Evolutionary conservation across 2,113 vertebrate genomes (phyloP).

Genomic region (Oxygymnocypris stewartii): DNA sequence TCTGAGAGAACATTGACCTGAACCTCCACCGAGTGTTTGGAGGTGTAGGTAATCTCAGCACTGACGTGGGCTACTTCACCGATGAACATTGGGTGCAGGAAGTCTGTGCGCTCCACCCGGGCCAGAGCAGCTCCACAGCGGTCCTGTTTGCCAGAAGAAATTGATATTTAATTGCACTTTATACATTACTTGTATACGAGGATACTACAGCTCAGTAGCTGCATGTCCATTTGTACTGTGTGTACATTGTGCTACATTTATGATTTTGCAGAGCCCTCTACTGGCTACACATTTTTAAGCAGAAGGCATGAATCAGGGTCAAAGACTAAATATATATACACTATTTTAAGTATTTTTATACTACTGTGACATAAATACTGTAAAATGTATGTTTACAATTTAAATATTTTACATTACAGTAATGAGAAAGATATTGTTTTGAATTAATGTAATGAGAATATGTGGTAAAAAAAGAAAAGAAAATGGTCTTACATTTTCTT

Average conservation of each 20-base stretch:
- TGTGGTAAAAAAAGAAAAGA: neutral
- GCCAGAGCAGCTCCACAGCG: slow-evolving; percentile 85
- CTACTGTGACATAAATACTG: neutral
- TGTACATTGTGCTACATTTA: neutral
- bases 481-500: neutral
- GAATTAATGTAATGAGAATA: neutral
- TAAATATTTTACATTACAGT: neutral
- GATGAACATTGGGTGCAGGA: slow-evolving; percentile 89
- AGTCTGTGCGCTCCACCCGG: slow-evolving; percentile 92
- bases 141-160: slow-evolving; percentile 71
- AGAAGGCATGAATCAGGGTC: too few species aligned
- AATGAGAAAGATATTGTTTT: neutral
- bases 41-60: slow-evolving; percentile 89
- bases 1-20: slow-evolving; percentile 91
- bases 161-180: neutral
- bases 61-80: slow-evolving; percentile 92
- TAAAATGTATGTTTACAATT: neutral
- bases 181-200: neutral
- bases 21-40: slow-evolving; percentile 91
- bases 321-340: neutral
- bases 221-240: neutral
- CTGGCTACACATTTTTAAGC: slow-evolving; percentile 24
- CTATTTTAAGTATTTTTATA: neutral
- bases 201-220: neutral
- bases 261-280: slow-evolving; percentile 35